Evolutionary conservation across 2,888 invertebrate species (phyloP), one percentile per base, ranked within the genome.

Genomic region (Abscondita cerata): DNA sequence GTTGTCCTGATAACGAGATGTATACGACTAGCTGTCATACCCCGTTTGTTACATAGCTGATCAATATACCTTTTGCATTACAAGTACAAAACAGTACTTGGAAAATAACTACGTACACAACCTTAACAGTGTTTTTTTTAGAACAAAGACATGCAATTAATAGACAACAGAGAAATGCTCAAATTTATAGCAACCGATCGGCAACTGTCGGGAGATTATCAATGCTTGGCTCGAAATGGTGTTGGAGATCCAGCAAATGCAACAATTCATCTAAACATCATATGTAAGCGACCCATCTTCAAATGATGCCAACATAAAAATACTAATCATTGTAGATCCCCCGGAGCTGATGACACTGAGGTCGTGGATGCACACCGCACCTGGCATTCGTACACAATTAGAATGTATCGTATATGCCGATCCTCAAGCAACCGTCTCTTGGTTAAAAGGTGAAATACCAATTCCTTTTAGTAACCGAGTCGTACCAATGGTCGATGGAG

Each of bases 291-390:
- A 3, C 13, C 11, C 5, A 11, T 15, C 9, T 38, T 16, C 41
- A 41, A 41, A 15, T 41, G 12, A 41, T 8, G 6, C 13, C 31
- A 6, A 6, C 4, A n/a, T n/a, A n/a, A n/a, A n/a, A n/a, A n/a
- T 31, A 6, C 9, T 6, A 31, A 41, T 4, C 12, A 41, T 8
- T 41, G 13, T 64, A 94, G 93, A 92, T 78, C 86, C 90, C 0
- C 93, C 94, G 0, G 90, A 89, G 72, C 84, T 92, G 15, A 82
- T 84, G 33, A 84, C 88, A 1, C 81, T 84, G 0, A 85, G 86
- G 8, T 83, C 85, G 1, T 89, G 90, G 84, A 86, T 93, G 18
- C 93, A 93, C 80, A 89, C 90, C 0, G 89, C 90, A 1, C 83
- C 89, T 0, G 89, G 88, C 0, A 84, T 90, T 38, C 85, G 89